Evolutionary conservation across 2,797 vertebrate species (phyloP).

Genomic region (Rhinella marina): DNA sequence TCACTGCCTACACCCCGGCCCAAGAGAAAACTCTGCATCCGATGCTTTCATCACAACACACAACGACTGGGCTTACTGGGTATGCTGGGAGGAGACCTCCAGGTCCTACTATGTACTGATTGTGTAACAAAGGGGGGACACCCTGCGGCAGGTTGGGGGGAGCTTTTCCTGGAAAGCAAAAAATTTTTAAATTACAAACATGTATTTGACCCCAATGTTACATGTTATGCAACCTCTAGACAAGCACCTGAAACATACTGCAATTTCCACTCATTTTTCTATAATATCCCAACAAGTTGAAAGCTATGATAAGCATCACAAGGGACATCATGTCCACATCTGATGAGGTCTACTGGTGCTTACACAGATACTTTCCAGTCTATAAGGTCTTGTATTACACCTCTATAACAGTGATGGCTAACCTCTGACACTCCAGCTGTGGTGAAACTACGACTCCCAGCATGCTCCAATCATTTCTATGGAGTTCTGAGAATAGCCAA

Average conservation of each 20-base stretch:
- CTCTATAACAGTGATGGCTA: too few species aligned
- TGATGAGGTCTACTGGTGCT: too few species aligned
- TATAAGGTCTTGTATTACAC: too few species aligned
- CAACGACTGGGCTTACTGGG: conserved; percentile 82
- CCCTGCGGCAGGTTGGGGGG: conserved; percentile 94
- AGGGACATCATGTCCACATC: too few species aligned
- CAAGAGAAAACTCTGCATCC: background rate
- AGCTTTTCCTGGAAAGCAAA: conserved; percentile 84
- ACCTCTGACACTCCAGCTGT: too few species aligned
- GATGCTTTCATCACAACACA: background rate
- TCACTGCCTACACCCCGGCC: background rate
- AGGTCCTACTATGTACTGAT: conserved; percentile 97
- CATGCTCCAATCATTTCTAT: too few species aligned
- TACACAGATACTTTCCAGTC: too few species aligned
- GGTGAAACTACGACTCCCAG: too few species aligned
- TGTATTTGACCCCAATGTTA: background rate
- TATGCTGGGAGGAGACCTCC: conserved; percentile 96
- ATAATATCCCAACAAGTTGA: background rate
- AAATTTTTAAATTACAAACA: conserved; percentile 44
- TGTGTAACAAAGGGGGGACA: conserved; percentile 91
- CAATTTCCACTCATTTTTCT: background rate
- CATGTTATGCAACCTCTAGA: background rate
- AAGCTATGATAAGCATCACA: background rate
- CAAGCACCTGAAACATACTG: background rate
- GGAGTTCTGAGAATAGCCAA: too few species aligned